Evolutionary conservation across 2,888 invertebrate genomes (phyloP).

Genomic region (Pyrocoelia pectoralis): DNA sequence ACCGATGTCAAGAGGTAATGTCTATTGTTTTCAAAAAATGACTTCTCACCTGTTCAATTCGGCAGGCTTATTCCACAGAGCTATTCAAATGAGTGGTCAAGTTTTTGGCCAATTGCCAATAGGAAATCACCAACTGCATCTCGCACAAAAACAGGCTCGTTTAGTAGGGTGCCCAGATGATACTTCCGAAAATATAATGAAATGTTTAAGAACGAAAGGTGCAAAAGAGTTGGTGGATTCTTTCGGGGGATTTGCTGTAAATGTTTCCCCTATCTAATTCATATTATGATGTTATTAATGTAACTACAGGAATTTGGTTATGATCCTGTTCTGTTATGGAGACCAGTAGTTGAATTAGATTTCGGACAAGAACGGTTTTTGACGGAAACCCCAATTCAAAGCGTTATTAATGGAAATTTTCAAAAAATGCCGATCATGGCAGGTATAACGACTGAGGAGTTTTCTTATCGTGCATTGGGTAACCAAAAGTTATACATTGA

Average conservation of each 20-base stretch:
- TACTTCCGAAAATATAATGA: constrained; percentile 63
- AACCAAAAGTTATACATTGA: constrained; percentile 45
- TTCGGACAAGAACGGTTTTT: constrained; percentile 72
- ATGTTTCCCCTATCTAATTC: not conserved
- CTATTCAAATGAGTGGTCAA: constrained; percentile 73
- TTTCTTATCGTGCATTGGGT: constrained; percentile 69
- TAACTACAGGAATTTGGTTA: constrained; percentile 60
- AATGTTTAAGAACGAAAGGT: constrained; percentile 66
- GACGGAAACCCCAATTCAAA: constrained; percentile 64
- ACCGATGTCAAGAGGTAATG: constrained; percentile 9
- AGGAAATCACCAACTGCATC: constrained; percentile 63
- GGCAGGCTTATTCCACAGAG: constrained; percentile 74
- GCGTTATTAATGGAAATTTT: constrained; percentile 64
- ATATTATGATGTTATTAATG: not conserved
- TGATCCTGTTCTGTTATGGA: constrained; percentile 65
- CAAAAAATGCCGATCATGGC: constrained; percentile 70
- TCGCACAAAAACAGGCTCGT: constrained; percentile 70
- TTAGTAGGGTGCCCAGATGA: constrained; percentile 67
- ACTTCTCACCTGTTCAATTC: no score
- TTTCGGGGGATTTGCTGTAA: not conserved
- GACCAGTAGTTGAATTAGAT: constrained; percentile 70
- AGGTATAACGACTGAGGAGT: constrained; percentile 71
- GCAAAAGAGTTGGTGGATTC: constrained; percentile 61
- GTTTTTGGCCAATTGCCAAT: constrained; percentile 64
- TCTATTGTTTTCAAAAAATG: no score